Evolutionary conservation across 1,140 invertebrate species (phyloP), one percentile per base, ranked within the genome.

Genomic region (Oedothorax gibbosus): DNA sequence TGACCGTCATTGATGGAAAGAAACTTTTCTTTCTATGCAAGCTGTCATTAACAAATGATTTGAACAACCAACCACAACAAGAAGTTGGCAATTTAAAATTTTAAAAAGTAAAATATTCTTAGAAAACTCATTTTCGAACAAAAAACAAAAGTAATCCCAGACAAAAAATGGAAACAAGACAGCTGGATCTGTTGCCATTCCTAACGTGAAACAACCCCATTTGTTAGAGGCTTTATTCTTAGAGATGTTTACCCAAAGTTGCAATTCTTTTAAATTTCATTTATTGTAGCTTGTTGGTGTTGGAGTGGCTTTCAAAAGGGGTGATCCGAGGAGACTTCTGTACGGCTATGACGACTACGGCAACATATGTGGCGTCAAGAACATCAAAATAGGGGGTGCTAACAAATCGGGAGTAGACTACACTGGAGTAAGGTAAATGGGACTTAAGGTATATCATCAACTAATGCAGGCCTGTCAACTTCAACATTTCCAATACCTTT

Each of bases 301-400:
- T 14, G 64, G 12, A 15, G 7, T 88, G 35, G 84, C 75, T 57
- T 62, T 35, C n/a, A 77, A 72, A 18, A 79, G 50, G 35, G 65
- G 85, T 6, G 78, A 86, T 12, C 88, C 89, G 0, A 88, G 91
- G 85, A 89, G 93, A 21, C 89, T 94, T 14, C 88, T 94, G 56
- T 92, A 94, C 88, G 94, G 94, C 11, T 93, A 93, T 85, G 93
- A 94, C 87, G 92, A 93, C 87, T 94, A 93, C 88, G 93, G 92
- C 5, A 93, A 94, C 87, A 89, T 94, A 69, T 95, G 94, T 88
- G 93, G 93, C 8, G 90, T 89, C 66, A 86, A 90, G 49, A 91
- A 92, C 83, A 91, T 90, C 10, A 20, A 73, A 0, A 87, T 88
- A n/a, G 87, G 89, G 60, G 88, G 87, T 14, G 86, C 81, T 49